Percentiles rank a stretch among this genome's conserved stretches.
Evolutionary conservation across 92 coral and sea anemone genomes (phyloP).

Genomic region (Palythoa grandis): DNA sequence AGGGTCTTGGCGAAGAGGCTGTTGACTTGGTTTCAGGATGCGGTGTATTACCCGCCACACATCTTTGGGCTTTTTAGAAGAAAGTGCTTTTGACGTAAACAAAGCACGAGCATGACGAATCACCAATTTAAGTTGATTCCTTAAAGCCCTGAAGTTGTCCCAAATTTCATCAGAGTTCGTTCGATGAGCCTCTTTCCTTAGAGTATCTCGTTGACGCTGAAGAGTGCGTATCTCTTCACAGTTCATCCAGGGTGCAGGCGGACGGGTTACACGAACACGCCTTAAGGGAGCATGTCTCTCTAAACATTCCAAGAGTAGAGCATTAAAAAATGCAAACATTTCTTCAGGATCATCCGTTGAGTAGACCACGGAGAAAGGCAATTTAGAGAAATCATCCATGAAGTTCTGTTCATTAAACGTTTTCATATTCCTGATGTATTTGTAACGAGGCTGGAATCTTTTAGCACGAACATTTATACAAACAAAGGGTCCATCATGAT

Average conservation of each 20-base stretch:
- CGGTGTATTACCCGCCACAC: slow-evolving; percentile 47
- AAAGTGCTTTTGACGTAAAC: neutral
- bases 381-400: neutral
- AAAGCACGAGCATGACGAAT: neutral
- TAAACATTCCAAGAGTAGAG: slow-evolving; percentile 20
- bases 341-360: neutral
- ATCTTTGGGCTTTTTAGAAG: slow-evolving; percentile 46
- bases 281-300: slow-evolving; percentile 33
- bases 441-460: neutral
- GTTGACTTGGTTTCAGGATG: slow-evolving; percentile 36
- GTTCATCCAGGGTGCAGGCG: slow-evolving; percentile 44
- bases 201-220: neutral
- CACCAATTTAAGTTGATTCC: neutral
- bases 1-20: slow-evolving; percentile 50
- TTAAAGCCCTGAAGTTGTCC: slow-evolving; percentile 9
- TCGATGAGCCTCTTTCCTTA: slow-evolving; percentile 1
- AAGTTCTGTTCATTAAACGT: neutral
- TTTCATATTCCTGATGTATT: neutral
- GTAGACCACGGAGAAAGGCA: neutral
- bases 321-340: slow-evolving; percentile 10
- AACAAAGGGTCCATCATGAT: neutral
- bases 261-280: slow-evolving; percentile 37
- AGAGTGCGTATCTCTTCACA: neutral
- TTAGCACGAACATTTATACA: neutral
- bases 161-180: slow-evolving; percentile 31